Percentiles rank a stretch among this genome's conserved stretches.
Evolutionary conservation across 1,140 invertebrate species (phyloP).

Genomic region (Scaptomyza graminum): DNA sequence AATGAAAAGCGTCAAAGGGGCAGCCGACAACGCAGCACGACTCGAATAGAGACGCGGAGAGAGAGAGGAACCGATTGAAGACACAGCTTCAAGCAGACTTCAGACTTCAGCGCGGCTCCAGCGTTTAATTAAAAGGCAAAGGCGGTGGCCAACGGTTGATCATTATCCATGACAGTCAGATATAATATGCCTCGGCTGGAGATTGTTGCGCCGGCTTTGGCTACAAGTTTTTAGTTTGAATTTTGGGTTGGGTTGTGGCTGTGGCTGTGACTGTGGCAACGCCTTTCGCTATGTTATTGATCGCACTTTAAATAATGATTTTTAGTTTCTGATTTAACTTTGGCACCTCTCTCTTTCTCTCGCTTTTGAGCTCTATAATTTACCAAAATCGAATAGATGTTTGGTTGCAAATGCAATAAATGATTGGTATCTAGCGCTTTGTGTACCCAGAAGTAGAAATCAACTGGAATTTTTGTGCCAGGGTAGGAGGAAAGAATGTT

Average conservation of each 20-base stretch:
- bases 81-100: constrained; percentile 35
- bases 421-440: background rate
- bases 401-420: constrained; percentile 10
- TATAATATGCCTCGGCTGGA: constrained; percentile 41
- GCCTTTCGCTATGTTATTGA: constrained; percentile 33
- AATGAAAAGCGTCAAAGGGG: constrained; percentile 67
- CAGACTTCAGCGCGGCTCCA: constrained; percentile 60
- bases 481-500: too few species aligned
- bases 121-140: constrained; percentile 80
- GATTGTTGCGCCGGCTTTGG: constrained; percentile 16
- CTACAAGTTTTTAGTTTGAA: background rate
- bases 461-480: background rate
- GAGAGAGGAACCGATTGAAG: constrained; percentile 10
- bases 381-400: constrained; percentile 36
- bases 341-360: constrained; percentile 7
- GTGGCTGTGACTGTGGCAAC: constrained; percentile 38
- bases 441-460: background rate
- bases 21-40: constrained; percentile 49
- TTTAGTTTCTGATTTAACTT: constrained; percentile 32
- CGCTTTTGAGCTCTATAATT: constrained; percentile 41
- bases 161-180: constrained; percentile 74
- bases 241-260: constrained; percentile 1
- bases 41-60: background rate
- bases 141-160: constrained; percentile 73
- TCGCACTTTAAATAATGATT: constrained; percentile 62